Conservation (phyloP, 2,797 vertebrate species). For the Xenentodon cancila region DNA sequence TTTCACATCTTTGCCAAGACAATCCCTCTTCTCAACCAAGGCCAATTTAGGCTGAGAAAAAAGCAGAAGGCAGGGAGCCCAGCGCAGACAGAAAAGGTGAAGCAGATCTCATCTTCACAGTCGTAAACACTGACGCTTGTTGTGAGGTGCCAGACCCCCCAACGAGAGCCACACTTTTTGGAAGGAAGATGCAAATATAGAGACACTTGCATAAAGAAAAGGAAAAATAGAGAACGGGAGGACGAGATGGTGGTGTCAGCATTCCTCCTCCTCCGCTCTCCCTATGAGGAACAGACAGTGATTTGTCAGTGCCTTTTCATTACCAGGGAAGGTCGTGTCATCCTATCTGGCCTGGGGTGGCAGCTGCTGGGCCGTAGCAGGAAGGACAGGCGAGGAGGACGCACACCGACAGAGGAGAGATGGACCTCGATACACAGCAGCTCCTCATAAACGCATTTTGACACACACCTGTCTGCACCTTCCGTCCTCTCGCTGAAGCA, state of each 20-base stretch:
- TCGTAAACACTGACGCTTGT: conserved; percentile 37
- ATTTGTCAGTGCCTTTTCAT: conserved; percentile 80
- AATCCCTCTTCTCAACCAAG: conserved; percentile 65
- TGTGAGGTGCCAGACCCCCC: conserved; percentile 34
- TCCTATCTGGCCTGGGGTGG: conserved; percentile 74
- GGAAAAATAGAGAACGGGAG: conserved; percentile 16
- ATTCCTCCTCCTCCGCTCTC: conserved; percentile 32
- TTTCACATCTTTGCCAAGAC: conserved; percentile 74
- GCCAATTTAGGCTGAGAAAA: conserved; percentile 62
- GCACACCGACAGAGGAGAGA: conserved; percentile 39
- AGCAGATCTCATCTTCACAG: conserved; percentile 51
- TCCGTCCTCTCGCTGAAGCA: conserved; percentile 43
- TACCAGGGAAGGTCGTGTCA: conserved; percentile 77
- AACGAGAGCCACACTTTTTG: conserved; percentile 26
- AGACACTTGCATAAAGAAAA: conserved; percentile 7
- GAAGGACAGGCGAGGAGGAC: conserved; percentile 41
- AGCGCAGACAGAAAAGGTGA: conserved; percentile 38
- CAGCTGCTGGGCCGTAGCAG: conserved; percentile 70
- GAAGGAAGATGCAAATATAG: conserved; percentile 20
- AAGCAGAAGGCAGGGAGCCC: conserved; percentile 34
- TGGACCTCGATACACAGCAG: conserved; percentile 36
- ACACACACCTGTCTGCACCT: conserved; percentile 58
- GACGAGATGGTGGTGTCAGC: conserved; percentile 47
- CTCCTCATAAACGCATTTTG: conserved; percentile 43
- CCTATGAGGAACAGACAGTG: conserved; percentile 71